Evolutionary conservation across 2,888 invertebrate species (phyloP).

Genomic region (Linnaemya vulpina): DNA sequence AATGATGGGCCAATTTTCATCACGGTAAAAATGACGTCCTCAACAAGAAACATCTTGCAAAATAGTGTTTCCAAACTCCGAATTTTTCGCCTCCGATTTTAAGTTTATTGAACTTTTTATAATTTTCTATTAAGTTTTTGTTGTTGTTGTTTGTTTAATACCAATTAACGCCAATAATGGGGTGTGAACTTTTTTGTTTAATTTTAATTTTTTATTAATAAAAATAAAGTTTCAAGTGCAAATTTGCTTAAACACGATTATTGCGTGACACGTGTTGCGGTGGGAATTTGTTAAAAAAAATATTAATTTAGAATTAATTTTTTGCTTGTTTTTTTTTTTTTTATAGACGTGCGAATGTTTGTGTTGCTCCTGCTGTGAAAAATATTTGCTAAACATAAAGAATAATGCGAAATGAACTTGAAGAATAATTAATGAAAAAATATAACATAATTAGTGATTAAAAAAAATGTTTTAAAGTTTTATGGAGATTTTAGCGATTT

Average conservation of each 20-base stretch:
- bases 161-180: conserved; percentile 22
- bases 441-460: conserved; percentile 27
- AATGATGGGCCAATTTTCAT: background rate
- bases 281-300: conserved; percentile 49
- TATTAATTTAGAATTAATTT: conserved; percentile 9
- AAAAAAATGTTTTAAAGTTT: no score
- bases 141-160: no score
- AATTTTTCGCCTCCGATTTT: background rate
- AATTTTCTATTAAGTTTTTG: background rate
- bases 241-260: conserved; percentile 57
- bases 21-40: no score
- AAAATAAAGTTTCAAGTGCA: conserved; percentile 39
- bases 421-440: conserved; percentile 46
- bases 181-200: conserved; percentile 24
- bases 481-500: no score
- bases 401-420: conserved; percentile 55
- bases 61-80: no score
- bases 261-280: conserved; percentile 71
- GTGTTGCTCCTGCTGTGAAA: conserved; percentile 1
- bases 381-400: conserved; percentile 37
- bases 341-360: background rate
- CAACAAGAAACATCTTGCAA: no score
- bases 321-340: conserved; percentile 9
- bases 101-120: conserved; percentile 55
- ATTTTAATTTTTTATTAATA: conserved; percentile 3